Conservation (phyloP, 2,113 vertebrate species). For the Boleophthalmus pectinirostris region DNA sequence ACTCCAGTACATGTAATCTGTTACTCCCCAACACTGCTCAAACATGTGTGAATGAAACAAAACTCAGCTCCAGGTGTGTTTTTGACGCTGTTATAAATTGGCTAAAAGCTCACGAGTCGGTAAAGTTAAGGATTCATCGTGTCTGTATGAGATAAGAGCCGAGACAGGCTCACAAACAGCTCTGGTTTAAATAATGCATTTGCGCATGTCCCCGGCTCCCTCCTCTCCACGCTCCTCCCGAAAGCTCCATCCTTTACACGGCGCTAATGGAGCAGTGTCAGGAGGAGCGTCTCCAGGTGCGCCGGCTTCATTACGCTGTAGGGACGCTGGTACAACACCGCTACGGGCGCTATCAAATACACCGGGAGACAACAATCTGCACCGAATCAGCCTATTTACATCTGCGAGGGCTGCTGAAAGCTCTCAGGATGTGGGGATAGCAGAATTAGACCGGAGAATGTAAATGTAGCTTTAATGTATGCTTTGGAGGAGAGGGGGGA, state of each 20-base stretch:
- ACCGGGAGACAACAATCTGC: constrained; percentile 7
- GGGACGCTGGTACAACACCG: background rate
- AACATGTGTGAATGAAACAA: too few species aligned
- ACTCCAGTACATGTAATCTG: too few species aligned
- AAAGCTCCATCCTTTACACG: background rate
- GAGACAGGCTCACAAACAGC: constrained; percentile 1
- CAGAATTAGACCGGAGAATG: background rate
- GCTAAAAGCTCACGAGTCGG: too few species aligned
- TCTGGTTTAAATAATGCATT: constrained; percentile 21
- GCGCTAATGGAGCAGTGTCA: constrained; percentile 1
- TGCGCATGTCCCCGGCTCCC: background rate
- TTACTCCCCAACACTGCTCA: too few species aligned
- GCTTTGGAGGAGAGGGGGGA: background rate
- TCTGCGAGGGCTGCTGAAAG: constrained; percentile 26
- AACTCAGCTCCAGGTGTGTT: too few species aligned
- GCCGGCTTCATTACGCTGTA: background rate
- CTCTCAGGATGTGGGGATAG: constrained; percentile 6
- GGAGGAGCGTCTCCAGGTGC: constrained; percentile 3
- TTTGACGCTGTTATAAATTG: too few species aligned
- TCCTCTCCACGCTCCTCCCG: background rate
- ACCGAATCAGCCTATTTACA: constrained; percentile 20
- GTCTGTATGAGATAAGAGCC: background rate
- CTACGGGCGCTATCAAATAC: constrained; percentile 7
- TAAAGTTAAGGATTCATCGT: background rate
- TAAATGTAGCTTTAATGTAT: constrained; percentile 4